phyloP scores from a whole-genome alignment of 2,113 vertebrate species.

The Poecile atricapillus region DNA sequence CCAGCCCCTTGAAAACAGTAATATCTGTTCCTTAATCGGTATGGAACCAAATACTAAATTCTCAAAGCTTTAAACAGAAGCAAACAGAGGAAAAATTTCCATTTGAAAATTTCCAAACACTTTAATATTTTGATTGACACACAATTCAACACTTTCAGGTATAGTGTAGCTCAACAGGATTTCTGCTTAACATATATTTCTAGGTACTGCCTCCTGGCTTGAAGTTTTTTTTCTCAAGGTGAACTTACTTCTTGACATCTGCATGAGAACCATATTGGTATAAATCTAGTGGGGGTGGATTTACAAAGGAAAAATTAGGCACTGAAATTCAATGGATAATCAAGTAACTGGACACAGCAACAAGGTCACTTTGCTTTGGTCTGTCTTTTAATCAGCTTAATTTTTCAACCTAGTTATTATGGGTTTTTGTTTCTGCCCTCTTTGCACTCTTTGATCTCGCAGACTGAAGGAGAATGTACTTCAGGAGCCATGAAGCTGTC shows the following conservation, averaged over 20 bases:
- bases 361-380: not conserved
- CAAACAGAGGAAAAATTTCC: not conserved
- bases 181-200: not conserved
- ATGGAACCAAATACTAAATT: not conserved
- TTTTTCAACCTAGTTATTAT: not conserved
- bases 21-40: not conserved
- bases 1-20: not conserved
- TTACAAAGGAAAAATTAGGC: not conserved
- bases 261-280: rapidly evolving
- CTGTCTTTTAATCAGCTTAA: not conserved
- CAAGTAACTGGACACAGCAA: not conserved
- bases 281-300: not conserved
- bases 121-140: not conserved
- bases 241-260: not conserved
- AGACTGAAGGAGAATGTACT: not conserved
- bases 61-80: not conserved
- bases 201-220: not conserved
- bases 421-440: not conserved
- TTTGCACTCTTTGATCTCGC: not conserved
- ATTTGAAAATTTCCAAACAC: not conserved
- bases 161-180: not conserved
- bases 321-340: not conserved
- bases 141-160: not conserved
- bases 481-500: not conserved
- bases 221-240: not conserved